Conservation (phyloP, 2,797 vertebrate species). For the Babyrousa celebensis region DNA sequence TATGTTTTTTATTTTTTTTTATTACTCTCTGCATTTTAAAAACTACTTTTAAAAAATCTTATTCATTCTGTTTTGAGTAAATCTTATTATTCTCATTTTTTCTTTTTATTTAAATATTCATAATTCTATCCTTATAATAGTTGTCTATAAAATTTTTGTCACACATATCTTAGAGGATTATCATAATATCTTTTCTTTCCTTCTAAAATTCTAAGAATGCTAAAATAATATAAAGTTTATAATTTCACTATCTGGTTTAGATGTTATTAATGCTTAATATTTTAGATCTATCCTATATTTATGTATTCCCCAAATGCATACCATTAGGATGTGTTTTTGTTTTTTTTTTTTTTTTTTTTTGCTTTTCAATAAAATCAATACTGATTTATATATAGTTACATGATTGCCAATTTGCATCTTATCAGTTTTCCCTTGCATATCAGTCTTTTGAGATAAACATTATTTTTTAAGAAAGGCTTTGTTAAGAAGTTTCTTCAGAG, state of each 20-base stretch:
- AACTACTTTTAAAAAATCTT: neutral
- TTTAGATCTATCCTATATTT: neutral
- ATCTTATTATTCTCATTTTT: neutral
- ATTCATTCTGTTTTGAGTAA: neutral
- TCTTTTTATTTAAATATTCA: neutral
- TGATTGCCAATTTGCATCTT: neutral
- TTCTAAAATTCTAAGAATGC: neutral
- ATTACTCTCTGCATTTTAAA: neutral
- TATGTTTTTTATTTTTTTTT: neutral
- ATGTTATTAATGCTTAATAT: neutral
- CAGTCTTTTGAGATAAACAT: neutral
- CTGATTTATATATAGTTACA: neutral
- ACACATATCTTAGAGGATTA: neutral
- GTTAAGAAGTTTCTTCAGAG: neutral
- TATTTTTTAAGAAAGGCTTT: neutral
- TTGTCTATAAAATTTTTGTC: neutral
- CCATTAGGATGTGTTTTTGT: neutral
- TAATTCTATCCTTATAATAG: neutral
- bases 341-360: neutral
- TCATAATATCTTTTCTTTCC: neutral
- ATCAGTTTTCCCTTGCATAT: neutral
- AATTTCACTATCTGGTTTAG: neutral
- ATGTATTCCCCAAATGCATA: no score
- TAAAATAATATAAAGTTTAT: neutral
- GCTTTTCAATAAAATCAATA: neutral